A percentile compares a stretch with the other conserved stretches of the same genome.
These are phyloP conservation scores for Drosophila affinis DNA, from an alignment of 2,888 invertebrate species.

Conservation along the genomic window DNA sequence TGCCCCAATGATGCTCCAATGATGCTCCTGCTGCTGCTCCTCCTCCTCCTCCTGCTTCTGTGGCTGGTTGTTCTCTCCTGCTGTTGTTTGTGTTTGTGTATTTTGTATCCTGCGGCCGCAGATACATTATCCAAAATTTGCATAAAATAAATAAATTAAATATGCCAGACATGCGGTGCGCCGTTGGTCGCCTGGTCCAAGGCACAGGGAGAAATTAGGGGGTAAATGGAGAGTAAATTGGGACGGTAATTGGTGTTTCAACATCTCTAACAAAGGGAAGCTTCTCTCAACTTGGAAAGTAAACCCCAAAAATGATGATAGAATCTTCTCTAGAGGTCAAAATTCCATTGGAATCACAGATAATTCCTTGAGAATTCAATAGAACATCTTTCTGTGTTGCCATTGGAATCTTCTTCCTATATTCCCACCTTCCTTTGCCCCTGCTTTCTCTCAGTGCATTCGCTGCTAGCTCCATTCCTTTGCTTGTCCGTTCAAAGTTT, in stretches of 20 bases:
- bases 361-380: no score
- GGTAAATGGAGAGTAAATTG: not conserved
- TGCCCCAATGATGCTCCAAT: conserved; percentile 27
- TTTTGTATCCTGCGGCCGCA: conserved; percentile 79
- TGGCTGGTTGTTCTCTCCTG: conserved; percentile 27
- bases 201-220: conserved; percentile 7
- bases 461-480: conserved; percentile 29
- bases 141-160: conserved; percentile 83
- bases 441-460: conserved; percentile 13
- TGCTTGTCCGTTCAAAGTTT: conserved; percentile 64
- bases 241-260: no score
- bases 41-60: conserved; percentile 29
- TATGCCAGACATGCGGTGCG: conserved; percentile 81
- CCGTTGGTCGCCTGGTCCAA: conserved; percentile 63
- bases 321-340: no score
- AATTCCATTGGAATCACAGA: not conserved
- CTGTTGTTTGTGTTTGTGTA: conserved; percentile 53
- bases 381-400: not conserved
- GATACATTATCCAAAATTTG: conserved; percentile 82
- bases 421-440: not conserved
- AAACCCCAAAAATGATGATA: no score
- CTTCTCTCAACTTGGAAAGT: no score
- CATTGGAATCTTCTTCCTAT: not conserved
- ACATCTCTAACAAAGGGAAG: no score
- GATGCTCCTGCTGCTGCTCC: conserved; percentile 10